Conservation (phyloP, 2,113 vertebrate species). For the Alectura lathami region DNA sequence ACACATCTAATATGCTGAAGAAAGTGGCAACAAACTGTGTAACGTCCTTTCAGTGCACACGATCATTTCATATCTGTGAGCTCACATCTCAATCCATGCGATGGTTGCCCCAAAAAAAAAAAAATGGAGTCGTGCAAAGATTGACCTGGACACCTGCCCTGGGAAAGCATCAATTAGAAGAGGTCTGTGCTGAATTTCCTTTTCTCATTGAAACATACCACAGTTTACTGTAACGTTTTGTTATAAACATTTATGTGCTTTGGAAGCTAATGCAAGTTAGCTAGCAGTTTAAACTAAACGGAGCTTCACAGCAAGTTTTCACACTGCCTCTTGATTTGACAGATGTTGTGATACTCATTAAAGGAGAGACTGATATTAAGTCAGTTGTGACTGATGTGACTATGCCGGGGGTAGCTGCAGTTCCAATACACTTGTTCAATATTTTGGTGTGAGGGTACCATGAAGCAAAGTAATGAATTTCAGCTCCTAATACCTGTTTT, state of each 20-base stretch:
- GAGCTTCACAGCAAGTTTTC: background rate
- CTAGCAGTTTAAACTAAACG: background rate
- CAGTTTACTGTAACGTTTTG: background rate
- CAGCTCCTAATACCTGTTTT: background rate
- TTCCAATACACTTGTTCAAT: background rate
- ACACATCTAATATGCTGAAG: background rate
- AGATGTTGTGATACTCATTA: background rate
- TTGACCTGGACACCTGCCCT: background rate
- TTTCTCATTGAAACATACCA: background rate
- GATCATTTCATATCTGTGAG: background rate
- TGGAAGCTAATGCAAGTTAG: background rate
- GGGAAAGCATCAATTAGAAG: background rate
- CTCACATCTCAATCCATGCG: background rate
- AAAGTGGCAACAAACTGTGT: background rate
- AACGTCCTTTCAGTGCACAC: background rate
- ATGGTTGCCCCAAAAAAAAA: background rate
- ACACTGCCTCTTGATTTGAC: background rate
- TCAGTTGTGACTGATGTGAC: background rate
- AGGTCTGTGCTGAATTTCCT: background rate
- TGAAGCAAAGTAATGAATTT: background rate
- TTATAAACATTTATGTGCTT: background rate
- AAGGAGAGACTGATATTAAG: background rate
- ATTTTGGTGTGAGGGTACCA: background rate
- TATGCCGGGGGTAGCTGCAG: background rate
- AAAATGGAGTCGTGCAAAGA: background rate